Evolutionary conservation across 2,888 invertebrate species (phyloP).

Genomic region (Esperia sulphurella): DNA sequence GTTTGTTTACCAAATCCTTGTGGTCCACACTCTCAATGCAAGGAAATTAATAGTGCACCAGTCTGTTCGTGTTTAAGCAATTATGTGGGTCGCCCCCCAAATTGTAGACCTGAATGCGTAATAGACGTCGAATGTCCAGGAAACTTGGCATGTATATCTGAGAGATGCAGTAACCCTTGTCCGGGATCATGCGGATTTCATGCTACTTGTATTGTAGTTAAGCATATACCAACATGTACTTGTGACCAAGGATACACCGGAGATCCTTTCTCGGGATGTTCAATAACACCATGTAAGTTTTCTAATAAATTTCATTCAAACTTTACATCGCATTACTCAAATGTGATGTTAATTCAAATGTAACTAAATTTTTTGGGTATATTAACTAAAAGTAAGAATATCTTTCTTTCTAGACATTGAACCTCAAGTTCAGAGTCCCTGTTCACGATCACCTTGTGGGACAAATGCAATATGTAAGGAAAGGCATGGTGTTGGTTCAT

Average conservation of each 20-base stretch:
- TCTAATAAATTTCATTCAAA: too few relatives aligned
- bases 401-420: constrained; percentile 69
- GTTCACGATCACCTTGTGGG: constrained; percentile 92
- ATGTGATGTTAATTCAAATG: background rate
- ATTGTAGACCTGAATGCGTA: constrained; percentile 87
- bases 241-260: constrained; percentile 85
- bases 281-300: constrained; percentile 78
- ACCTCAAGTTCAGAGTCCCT: constrained; percentile 79
- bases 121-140: constrained; percentile 86
- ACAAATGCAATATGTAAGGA: constrained; percentile 91
- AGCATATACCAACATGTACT: constrained; percentile 86
- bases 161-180: constrained; percentile 86
- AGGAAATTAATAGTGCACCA: constrained; percentile 82
- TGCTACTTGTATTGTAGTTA: constrained; percentile 84
- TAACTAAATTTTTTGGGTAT: background rate
- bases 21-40: constrained; percentile 88
- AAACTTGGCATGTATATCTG: constrained; percentile 84
- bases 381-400: background rate
- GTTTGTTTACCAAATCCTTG: constrained; percentile 87
- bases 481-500: constrained; percentile 89
- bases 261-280: constrained; percentile 89
- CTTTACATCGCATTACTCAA: too few relatives aligned
- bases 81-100: constrained; percentile 88
- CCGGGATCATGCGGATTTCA: constrained; percentile 86
- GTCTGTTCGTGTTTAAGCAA: constrained; percentile 87